Evolutionary conservation across 2,113 vertebrate genomes (phyloP), one percentile per base, ranked within the genome.

Genomic region (Aptenodytes forsteri): DNA sequence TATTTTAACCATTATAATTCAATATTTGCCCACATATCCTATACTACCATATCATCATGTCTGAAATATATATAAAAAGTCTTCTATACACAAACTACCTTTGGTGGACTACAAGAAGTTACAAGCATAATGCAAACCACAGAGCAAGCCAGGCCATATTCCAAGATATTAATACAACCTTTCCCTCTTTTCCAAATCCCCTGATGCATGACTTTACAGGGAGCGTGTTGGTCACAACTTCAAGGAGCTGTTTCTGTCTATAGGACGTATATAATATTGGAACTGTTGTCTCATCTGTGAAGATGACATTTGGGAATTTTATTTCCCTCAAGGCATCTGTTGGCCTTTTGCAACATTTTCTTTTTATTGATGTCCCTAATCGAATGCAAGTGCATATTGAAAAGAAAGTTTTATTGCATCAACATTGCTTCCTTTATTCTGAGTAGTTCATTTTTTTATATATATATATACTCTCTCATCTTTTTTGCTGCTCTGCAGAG

Each of bases 321-420:
- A 84, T 92, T 91, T 75, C 64, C 91, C 93, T 96, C 83, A 47
- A 89, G 83, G 89, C 72, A 81, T 92, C 80, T 87, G 71, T 49
- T 95, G 89, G 83, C 89, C 91, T 96, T 97, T 91, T 89, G 44
- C 87, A 94, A 81, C 59, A 89, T 78, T 94, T 92, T 73, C 19
- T 72, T 92, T 96, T 95, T 91, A 95, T 89, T 91, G 69, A 79
- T 70, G 64, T 83, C 64, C 80, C 59, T 94, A 92, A 94, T 94
- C 1, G 3, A 95, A 95, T 87, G 50, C 52, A 92, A 94, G 38
- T 78, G 83, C 55, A 71, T 92, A 95, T 71, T 81, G 76, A 92
- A 84, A 94, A 93, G 55, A 44, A 89, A 82, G 44, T 77, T 86
- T 96, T 90, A 87, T 87, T 92, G 21, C 38, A 71, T 75, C 80